Percentiles rank a stretch among this genome's conserved stretches.
phyloP scores from a whole-genome alignment of 1,140 invertebrate species.

The Pinna nobilis region DNA sequence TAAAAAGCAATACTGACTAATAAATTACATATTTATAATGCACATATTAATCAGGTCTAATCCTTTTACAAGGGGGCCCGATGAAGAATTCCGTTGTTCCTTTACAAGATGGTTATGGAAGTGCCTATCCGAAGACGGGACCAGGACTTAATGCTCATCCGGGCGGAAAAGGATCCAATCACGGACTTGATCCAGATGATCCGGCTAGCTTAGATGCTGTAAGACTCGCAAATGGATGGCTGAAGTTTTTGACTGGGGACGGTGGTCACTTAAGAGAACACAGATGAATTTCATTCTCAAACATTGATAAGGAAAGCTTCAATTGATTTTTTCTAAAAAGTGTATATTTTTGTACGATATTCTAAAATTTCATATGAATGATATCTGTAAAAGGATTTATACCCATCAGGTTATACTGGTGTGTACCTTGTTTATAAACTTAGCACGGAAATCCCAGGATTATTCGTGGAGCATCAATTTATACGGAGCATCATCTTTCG shows the following conservation, averaged over 20 bases:
- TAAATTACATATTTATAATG: too few relatives aligned
- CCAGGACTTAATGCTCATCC: not conserved
- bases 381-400: too few relatives aligned
- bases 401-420: too few relatives aligned
- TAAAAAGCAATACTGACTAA: too few relatives aligned
- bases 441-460: too few relatives aligned
- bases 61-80: slow-evolving; percentile 4
- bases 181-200: not conserved
- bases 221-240: slow-evolving; percentile 27
- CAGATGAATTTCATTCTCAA: not conserved
- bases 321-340: not conserved
- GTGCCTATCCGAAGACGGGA: not conserved
- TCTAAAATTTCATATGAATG: too few relatives aligned
- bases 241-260: slow-evolving; percentile 29
- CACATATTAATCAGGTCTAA: too few relatives aligned
- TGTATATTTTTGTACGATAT: too few relatives aligned
- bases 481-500: too few relatives aligned
- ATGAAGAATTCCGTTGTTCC: not conserved
- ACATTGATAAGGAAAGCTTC: not conserved
- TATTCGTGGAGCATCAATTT: too few relatives aligned
- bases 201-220: not conserved
- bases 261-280: slow-evolving; percentile 39
- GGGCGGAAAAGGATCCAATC: not conserved
- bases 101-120: not conserved
- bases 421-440: too few relatives aligned